These are phyloP conservation scores for Chesias legatella DNA, from an alignment of 2,888 invertebrate genomes.

Conservation along the genomic window DNA sequence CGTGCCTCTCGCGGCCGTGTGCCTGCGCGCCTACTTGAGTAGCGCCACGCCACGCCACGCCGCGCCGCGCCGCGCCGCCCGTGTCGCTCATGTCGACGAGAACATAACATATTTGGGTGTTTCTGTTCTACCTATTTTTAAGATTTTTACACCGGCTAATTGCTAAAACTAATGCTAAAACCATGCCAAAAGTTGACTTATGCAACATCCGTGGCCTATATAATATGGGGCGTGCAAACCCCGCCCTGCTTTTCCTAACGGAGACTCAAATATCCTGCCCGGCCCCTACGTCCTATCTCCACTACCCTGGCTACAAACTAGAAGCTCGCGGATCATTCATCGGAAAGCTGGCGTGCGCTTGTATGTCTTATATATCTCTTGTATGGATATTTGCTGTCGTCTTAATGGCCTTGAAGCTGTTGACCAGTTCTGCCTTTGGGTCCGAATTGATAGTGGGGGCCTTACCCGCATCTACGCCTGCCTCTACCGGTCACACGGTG, in stretches of 20 bases:
- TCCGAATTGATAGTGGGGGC: neutral
- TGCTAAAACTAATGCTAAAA: no score
- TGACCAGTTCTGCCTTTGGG: neutral
- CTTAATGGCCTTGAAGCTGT: neutral
- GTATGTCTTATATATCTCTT: no score
- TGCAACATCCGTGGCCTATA: conserved; percentile 5
- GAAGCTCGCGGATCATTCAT: neutral
- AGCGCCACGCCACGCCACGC: no score
- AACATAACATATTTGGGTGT: no score
- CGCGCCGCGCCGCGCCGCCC: no score
- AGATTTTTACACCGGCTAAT: no score
- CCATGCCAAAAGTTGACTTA: conserved; percentile 1
- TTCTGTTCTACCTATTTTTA: no score
- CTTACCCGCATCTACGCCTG: neutral
- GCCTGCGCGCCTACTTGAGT: no score
- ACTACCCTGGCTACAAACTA: conserved; percentile 7
- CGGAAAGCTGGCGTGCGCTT: neutral
- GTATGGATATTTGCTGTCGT: neutral
- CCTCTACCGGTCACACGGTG: neutral
- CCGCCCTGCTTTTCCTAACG: conserved; percentile 5
- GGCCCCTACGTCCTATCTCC: neutral
- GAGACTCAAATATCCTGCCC: conserved; percentile 7
- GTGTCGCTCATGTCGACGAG: no score
- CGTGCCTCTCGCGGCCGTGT: no score
- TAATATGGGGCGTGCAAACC: conserved; percentile 4